Base-by-base conservation (phyloP, 2,888 invertebrate species). In the Coleophora flavipennella region DNA sequence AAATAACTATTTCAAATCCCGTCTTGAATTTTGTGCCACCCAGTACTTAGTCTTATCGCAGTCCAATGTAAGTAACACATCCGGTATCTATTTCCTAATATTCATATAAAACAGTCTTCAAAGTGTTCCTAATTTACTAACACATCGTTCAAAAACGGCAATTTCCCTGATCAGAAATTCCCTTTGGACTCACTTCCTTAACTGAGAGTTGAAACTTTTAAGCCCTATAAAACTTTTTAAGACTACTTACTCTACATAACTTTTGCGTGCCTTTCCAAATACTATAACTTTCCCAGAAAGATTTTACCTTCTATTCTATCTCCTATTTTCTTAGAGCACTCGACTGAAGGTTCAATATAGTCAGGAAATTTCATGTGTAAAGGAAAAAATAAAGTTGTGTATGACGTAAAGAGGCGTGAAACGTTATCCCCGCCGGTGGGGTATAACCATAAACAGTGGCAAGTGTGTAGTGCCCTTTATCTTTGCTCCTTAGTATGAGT, bases 231-330 rank as follows among this genome's bases (percentile, higher is more conserved):
- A 83, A 81, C 74, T 81, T 76, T 69, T 78, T 62, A 65, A 79
- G 72, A 72, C 64, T 74, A 70, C 76, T 77, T 74, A 70, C 76
- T 77, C 68, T 75, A 79, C 78, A 76, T 78, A 81, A 83, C 73
- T 80, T 78, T 70, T 60, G 71, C 71, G 71, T 70, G 20, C 20
- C 20, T 20, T 70, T 57, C 61, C 49, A 69, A 70, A 73, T 75
- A 71, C 65, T 66, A 66, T 59, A 60, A 60, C 58, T 56, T 51
- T 33, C 36, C 54, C 39, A 57, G 50, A 28, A 31, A 48, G 41
- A 28, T 13, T 38, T 47, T 53, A 38, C 48, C 38, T 29, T 11
- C 9, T 4, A n/a, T 13, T 25, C n/a, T 8, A 13, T 11, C 26
- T 31, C 10, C 26, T 25, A 46, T 20, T 27, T 35, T 12, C 13